These are phyloP conservation scores for Ariopsis seemanni DNA, from an alignment of 2,113 vertebrate species.

Conservation along the genomic window DNA sequence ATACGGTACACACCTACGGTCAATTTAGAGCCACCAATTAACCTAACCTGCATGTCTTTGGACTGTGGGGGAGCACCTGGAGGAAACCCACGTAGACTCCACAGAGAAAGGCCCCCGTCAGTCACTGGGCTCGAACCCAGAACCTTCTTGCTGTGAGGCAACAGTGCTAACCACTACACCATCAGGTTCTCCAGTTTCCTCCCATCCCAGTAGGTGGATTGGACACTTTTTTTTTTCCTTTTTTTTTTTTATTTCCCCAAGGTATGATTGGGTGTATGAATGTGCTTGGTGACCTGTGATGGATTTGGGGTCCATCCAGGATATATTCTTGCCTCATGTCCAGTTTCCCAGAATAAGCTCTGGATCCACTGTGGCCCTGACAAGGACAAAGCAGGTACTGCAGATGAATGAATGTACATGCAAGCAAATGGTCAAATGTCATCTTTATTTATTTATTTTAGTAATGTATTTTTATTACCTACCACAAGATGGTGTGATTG, in stretches of 20 bases:
- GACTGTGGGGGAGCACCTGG: too few relatives aligned
- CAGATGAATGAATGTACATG: not conserved
- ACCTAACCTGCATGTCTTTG: too few relatives aligned
- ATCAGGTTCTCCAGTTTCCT: too few relatives aligned
- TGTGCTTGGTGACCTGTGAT: not conserved
- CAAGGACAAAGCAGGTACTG: not conserved
- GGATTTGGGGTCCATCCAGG: not conserved
- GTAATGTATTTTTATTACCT: not conserved
- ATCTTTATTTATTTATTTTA: not conserved
- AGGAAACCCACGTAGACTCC: too few relatives aligned
- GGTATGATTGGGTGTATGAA: not conserved
- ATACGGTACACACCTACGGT: too few relatives aligned
- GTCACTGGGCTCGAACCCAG: too few relatives aligned
- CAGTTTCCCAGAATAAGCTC: not conserved
- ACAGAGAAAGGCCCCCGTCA: too few relatives aligned
- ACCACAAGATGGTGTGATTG: constrained; percentile 38
- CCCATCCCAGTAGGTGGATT: not conserved
- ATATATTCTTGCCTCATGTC: not conserved
- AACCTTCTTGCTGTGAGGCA: too few relatives aligned
- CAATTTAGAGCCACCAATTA: too few relatives aligned
- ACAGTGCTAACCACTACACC: too few relatives aligned
- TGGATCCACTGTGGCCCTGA: not conserved
- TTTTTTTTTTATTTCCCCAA: not conserved
- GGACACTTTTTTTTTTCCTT: not conserved
- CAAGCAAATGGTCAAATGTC: not conserved